phyloP scores from a whole-genome alignment of 2,113 vertebrate genomes.

The Forbesichthys papilliferus region DNA sequence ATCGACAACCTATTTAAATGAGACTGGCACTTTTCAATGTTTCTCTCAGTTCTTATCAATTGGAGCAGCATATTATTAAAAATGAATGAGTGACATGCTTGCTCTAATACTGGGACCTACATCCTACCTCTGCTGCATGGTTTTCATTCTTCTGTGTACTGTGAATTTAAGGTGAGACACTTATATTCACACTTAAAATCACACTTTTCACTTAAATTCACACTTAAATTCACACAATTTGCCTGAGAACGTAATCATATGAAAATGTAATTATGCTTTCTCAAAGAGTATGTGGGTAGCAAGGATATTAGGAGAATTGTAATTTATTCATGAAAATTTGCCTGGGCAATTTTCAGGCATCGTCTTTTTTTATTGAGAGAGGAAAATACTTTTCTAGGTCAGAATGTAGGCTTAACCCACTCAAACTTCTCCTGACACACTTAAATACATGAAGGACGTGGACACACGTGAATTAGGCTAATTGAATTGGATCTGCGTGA shows the following conservation, averaged over 20 bases:
- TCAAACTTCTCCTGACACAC: slow-evolving; percentile 72
- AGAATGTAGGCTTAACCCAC: slow-evolving; percentile 60
- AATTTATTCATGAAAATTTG: not conserved
- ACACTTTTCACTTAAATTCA: too few species aligned
- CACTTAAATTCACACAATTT: too few species aligned
- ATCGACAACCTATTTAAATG: slow-evolving; percentile 56
- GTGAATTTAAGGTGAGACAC: not conserved
- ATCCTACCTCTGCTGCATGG: slow-evolving; percentile 36
- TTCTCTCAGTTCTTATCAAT: slow-evolving; percentile 50
- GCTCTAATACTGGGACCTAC: slow-evolving; percentile 57
- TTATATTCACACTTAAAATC: too few species aligned
- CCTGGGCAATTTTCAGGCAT: not conserved
- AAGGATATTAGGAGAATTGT: not conserved
- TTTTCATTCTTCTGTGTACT: slow-evolving; percentile 28
- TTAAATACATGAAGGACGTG: slow-evolving; percentile 61
- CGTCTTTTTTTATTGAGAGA: not conserved
- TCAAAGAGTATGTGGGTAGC: not conserved
- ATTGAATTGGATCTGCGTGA: slow-evolving; percentile 66
- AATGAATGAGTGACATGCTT: slow-evolving; percentile 65
- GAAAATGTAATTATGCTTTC: too few species aligned
- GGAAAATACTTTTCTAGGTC: slow-evolving; percentile 64
- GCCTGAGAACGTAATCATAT: too few species aligned
- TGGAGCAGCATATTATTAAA: slow-evolving; percentile 59
- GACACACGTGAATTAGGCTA: slow-evolving; percentile 69
- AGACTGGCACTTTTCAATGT: slow-evolving; percentile 58